Conservation (phyloP, 2,113 vertebrate species). For the Trinectes maculatus region DNA sequence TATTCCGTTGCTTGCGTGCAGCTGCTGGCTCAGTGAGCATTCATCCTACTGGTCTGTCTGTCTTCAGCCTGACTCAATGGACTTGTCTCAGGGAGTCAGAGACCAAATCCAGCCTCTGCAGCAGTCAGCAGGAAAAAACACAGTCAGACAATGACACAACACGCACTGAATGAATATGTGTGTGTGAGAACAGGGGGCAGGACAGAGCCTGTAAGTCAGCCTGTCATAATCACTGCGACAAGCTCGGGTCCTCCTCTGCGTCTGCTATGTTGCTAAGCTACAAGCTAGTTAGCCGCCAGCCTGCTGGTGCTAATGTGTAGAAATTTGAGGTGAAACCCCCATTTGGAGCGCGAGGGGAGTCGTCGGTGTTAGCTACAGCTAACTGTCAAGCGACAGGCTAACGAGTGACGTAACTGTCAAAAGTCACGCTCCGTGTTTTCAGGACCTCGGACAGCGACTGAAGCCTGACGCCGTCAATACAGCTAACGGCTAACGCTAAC, state of each 20-base stretch:
- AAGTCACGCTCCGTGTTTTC: constrained; percentile 29
- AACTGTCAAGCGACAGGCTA: neutral
- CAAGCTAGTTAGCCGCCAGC: constrained; percentile 36
- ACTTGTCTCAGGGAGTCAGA: constrained; percentile 39
- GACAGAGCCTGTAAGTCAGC: neutral
- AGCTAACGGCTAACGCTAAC: constrained; percentile 40
- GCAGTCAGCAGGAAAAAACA: constrained; percentile 14
- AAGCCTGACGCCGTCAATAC: constrained; percentile 51
- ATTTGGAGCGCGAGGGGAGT: neutral
- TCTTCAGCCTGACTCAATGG: constrained; percentile 30
- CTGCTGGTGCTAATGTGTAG: neutral
- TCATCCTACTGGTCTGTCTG: constrained; percentile 46
- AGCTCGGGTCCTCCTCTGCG: constrained; percentile 12
- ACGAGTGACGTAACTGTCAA: neutral
- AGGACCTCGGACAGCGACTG: constrained; percentile 76
- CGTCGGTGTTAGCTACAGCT: rapidly evolving
- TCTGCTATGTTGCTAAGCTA: constrained; percentile 48
- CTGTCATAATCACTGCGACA: constrained; percentile 38
- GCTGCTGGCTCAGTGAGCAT: constrained; percentile 32
- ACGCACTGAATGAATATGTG: neutral
- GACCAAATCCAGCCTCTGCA: constrained; percentile 53
- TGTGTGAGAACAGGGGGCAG: too few relatives aligned
- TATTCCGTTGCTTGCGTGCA: neutral
- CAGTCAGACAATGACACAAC: constrained; percentile 1
- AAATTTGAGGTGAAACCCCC: neutral